Evolutionary conservation across 2,888 invertebrate genomes (phyloP).

Genomic region (Apomyelois bistriatella): DNA sequence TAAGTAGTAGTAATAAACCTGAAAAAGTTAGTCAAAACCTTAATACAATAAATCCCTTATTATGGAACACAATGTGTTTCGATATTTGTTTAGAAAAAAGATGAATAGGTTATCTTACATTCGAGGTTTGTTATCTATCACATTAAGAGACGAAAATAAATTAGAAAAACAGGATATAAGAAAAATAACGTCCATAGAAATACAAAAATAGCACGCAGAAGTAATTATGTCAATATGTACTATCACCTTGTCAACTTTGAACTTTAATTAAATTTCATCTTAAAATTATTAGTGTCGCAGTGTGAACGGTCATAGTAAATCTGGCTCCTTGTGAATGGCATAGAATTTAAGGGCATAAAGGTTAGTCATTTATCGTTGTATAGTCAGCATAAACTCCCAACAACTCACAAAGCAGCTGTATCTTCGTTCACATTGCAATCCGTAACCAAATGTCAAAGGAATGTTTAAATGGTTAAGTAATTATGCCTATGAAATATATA

Average conservation of each 20-base stretch:
- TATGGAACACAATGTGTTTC: slow-evolving; percentile 57
- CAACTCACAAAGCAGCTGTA: slow-evolving; percentile 20
- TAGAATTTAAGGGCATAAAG: slow-evolving; percentile 24
- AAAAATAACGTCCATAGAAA: slow-evolving; percentile 66
- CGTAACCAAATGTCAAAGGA: slow-evolving; percentile 75
- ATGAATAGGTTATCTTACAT: slow-evolving; percentile 64
- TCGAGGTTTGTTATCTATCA: slow-evolving; percentile 74
- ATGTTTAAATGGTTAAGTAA: slow-evolving; percentile 79
- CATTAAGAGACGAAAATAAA: slow-evolving; percentile 70
- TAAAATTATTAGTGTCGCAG: slow-evolving; percentile 67
- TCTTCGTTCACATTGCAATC: slow-evolving; percentile 52
- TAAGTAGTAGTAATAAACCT: slow-evolving; percentile 42
- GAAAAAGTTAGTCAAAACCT: slow-evolving; percentile 66
- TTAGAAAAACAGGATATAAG: slow-evolving; percentile 66
- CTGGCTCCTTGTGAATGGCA: slow-evolving; percentile 24
- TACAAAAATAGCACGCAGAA: slow-evolving; percentile 69
- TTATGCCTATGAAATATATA: slow-evolving; percentile 76
- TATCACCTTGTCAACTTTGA: slow-evolving; percentile 77
- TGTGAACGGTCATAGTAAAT: slow-evolving; percentile 42
- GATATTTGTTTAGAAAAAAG: slow-evolving; percentile 52
- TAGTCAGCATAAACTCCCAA: slow-evolving; percentile 19
- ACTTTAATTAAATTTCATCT: slow-evolving; percentile 71
- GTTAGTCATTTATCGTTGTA: slow-evolving; percentile 13
- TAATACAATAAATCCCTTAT: slow-evolving; percentile 41
- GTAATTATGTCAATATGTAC: slow-evolving; percentile 69